Evolutionary conservation across 2,113 vertebrate species (phyloP).

Genomic region (Pygoscelis adeliae): DNA sequence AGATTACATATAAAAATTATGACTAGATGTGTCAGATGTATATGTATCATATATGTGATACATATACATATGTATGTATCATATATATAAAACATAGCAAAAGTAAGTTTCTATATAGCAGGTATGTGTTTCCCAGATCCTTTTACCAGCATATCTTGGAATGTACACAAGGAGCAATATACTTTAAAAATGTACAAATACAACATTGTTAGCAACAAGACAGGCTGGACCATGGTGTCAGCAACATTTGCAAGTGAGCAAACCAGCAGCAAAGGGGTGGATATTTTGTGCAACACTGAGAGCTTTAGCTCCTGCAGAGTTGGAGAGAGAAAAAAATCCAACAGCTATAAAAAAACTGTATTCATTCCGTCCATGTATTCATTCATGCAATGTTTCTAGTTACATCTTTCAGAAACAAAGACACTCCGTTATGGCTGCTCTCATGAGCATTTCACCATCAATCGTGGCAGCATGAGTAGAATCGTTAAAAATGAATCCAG

Average conservation of each 20-base stretch:
- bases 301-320: neutral
- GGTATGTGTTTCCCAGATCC: neutral
- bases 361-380: neutral
- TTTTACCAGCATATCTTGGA: neutral
- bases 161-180: neutral
- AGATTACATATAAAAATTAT: neutral
- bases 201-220: neutral
- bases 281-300: neutral
- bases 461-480: fast-evolving
- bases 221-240: neutral
- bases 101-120: neutral
- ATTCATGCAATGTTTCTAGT: neutral
- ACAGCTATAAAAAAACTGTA: neutral
- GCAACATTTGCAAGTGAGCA: neutral
- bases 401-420: neutral
- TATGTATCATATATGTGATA: neutral
- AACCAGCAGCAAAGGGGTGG: neutral
- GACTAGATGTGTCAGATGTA: neutral
- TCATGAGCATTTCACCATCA: neutral
- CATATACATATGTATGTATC: neutral
- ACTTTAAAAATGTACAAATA: neutral
- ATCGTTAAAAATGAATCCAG: neutral
- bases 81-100: neutral
- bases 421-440: neutral
- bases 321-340: neutral